A percentile compares a stretch with the other conserved stretches of the same genome.
phyloP scores from a whole-genome alignment of 2,113 vertebrate species.

The Candoia aspera region DNA sequence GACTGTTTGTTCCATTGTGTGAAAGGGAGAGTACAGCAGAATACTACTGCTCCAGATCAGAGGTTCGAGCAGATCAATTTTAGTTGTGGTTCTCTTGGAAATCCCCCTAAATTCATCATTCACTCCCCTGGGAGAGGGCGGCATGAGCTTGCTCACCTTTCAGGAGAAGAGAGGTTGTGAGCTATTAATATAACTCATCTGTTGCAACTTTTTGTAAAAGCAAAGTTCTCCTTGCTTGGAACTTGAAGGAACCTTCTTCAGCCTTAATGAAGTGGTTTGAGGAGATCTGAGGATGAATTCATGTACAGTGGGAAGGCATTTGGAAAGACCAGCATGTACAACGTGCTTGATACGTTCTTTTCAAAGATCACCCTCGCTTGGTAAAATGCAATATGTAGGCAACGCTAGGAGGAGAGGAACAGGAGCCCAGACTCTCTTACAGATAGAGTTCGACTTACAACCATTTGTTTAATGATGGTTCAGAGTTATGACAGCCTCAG shows the following conservation, averaged over 20 bases:
- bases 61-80: background rate
- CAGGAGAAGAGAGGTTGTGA: background rate
- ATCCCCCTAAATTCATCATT: conserved; percentile 61
- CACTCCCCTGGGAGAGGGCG: background rate
- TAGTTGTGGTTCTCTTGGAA: background rate
- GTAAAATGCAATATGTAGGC: background rate
- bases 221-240: background rate
- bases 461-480: background rate
- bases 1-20: no score
- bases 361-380: background rate
- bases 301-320: background rate
- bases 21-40: no score
- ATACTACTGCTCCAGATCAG: no score
- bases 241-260: conserved; percentile 3
- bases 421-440: background rate
- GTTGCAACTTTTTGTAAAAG: background rate
- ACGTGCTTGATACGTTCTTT: background rate
- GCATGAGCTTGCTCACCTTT: background rate
- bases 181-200: background rate
- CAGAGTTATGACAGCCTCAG: no score
- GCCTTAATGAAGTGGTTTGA: background rate
- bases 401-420: no score
- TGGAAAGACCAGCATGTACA: background rate
- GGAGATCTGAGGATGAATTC: background rate
- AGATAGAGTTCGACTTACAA: background rate